phyloP scores from a whole-genome alignment of 2,113 vertebrate genomes.

The Chionomys nivalis region DNA sequence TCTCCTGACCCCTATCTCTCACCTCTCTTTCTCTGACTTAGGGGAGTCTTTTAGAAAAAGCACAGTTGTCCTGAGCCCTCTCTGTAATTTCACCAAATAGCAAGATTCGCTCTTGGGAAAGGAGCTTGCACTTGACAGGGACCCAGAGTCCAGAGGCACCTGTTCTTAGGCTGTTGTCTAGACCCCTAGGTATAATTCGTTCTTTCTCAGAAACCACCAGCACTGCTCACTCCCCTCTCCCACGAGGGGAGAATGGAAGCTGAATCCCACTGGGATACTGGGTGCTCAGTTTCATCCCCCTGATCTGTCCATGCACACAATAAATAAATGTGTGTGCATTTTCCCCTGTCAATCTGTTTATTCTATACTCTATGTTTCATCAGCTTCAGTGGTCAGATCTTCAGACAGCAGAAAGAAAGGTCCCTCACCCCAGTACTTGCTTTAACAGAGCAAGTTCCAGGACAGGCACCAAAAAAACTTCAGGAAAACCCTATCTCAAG shows the following conservation, averaged over 20 bases:
- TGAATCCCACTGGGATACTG: neutral
- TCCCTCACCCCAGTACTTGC: neutral
- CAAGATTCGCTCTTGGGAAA: neutral
- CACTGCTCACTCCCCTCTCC: neutral
- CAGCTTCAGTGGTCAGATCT: neutral
- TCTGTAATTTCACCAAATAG: neutral
- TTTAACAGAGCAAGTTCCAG: neutral
- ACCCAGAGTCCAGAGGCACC: neutral
- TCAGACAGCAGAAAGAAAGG: neutral
- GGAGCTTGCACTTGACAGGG: neutral
- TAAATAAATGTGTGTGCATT: neutral
- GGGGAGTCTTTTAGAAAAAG: neutral
- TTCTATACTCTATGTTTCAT: neutral
- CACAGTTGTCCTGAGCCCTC: neutral
- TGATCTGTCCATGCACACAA: neutral
- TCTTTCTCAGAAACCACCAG: neutral
- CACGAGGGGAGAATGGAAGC: neutral
- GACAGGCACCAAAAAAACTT: no score
- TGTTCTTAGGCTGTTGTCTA: neutral
- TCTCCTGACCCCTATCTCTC: neutral
- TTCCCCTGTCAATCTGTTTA: neutral
- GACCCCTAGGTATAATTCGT: neutral
- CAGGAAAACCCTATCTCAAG: no score
- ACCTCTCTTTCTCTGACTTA: neutral
- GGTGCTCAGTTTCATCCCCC: neutral